Evolutionary conservation across 2,113 vertebrate species (phyloP).

Genomic region (Cottus gobio): DNA sequence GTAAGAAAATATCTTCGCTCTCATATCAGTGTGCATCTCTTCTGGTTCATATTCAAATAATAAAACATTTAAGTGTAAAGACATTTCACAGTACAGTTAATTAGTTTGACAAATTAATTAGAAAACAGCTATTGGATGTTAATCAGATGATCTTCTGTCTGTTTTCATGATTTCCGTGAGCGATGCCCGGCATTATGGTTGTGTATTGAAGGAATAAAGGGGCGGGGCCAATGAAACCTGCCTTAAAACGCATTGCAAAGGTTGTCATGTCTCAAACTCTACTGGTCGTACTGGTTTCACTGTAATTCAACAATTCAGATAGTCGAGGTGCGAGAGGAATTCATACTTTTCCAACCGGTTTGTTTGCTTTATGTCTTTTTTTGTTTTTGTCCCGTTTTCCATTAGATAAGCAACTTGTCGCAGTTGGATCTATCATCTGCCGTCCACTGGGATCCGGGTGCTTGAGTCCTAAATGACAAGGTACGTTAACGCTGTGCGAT

Average conservation of each 20-base stretch:
- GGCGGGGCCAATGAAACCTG: neutral
- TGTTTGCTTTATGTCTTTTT: neutral
- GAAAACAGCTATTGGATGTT: neutral
- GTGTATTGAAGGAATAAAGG: neutral
- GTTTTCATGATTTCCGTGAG: neutral
- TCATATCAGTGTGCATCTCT: neutral
- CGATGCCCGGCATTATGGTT: neutral
- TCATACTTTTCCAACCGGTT: no score
- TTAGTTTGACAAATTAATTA: neutral
- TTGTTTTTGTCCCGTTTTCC: slow-evolving; percentile 14
- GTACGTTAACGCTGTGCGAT: slow-evolving; percentile 42
- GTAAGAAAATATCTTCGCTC: neutral
- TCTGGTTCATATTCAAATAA: neutral
- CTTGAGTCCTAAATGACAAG: slow-evolving; percentile 82
- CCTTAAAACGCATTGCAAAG: neutral
- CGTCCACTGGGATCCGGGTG: slow-evolving; percentile 68
- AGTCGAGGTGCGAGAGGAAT: neutral
- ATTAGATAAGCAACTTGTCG: slow-evolving; percentile 59
- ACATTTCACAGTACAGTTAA: neutral
- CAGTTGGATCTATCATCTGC: slow-evolving; percentile 49
- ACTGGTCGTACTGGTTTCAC: neutral
- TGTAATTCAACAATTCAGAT: neutral
- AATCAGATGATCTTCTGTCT: no score
- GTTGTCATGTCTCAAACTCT: neutral
- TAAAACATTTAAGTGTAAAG: neutral